Conservation (phyloP, 2,113 vertebrate species). For the Oreochromis spilurus region DNA sequence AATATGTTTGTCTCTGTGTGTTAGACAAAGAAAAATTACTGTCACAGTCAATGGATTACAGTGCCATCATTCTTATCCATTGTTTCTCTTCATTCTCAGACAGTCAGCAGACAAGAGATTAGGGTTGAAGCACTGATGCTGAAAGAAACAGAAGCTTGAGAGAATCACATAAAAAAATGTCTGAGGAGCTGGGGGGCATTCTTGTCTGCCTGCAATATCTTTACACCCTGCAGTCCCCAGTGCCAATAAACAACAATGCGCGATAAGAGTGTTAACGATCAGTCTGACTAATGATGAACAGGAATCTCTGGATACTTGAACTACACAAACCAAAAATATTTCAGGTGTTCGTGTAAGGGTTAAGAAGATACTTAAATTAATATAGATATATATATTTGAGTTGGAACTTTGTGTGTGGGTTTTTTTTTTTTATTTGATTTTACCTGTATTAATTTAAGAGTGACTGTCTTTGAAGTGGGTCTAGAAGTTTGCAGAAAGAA, state of each 20-base stretch:
- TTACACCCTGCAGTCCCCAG: slow-evolving; percentile 18
- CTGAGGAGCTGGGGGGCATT: slow-evolving; percentile 10
- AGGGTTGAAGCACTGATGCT: slow-evolving; percentile 33
- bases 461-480: background rate
- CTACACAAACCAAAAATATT: background rate
- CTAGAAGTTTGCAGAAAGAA: background rate
- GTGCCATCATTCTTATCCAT: slow-evolving; percentile 29
- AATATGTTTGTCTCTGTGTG: slow-evolving; percentile 26
- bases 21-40: slow-evolving; percentile 47
- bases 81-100: slow-evolving; percentile 34
- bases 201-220: slow-evolving; percentile 50
- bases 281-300: slow-evolving; percentile 22
- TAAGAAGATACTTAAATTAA: background rate
- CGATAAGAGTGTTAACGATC: slow-evolving; percentile 4
- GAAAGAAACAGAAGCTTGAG: slow-evolving; percentile 41
- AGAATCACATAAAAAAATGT: slow-evolving; percentile 14
- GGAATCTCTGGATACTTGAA: background rate
- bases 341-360: background rate
- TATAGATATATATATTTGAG: background rate
- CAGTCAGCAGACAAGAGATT: slow-evolving; percentile 51
- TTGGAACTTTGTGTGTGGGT: background rate
- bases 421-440: background rate
- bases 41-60: slow-evolving; percentile 23
- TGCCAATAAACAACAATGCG: slow-evolving; percentile 27
- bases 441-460: background rate